Evolutionary conservation across 2,888 invertebrate genomes (phyloP), one percentile per base, ranked within the genome.

Genomic region (Drosophila quinaria): DNA sequence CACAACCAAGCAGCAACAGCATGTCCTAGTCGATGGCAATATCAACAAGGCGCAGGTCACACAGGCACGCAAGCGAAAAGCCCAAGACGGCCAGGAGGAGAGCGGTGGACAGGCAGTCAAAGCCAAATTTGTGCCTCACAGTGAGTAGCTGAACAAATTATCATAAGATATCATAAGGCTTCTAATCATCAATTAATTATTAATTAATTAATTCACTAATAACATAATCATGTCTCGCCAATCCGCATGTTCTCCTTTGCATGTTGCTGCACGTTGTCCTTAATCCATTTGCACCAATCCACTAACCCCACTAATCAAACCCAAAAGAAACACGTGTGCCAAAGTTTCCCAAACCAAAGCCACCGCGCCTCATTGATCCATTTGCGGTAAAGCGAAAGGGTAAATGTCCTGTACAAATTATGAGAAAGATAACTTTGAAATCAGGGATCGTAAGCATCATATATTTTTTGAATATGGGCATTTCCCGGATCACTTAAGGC

Each of bases 1-100:
- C 2, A 70, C 69, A 15, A 25, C 51, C 11, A 87, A 83, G 17
- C 41, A 62, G 17, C 41, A 62, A 13, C 78, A 70, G n/a, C 86
- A 25, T 44, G 50, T 64, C 4, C 58, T 73, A 0, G 42, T 59
- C 5, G 83, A 85, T 39, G 81, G 80, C 5, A 76, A 70, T 13
- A 47, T 63, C 3, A 75, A 72, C 37, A 89, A 81, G 15, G 42
- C 63, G 0, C 62, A 75, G 4, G 10, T 72, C 6, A 60, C 71
- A 9, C 63, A 74, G 64, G 25, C 94, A 93, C 90, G 93, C 93
- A 81, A 94, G 93, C 88, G 94, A 91, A 90, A 95, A 93, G 29
- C 94, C 92, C 61, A 93, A 2, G 80, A 75, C 92, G 55, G 94
- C 92, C 82, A 93, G 92, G 46, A 92, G 92, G 73, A 94, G 92